Evolutionary conservation across 2,888 invertebrate genomes (phyloP).

Genomic region (Sesia bembeciformis): DNA sequence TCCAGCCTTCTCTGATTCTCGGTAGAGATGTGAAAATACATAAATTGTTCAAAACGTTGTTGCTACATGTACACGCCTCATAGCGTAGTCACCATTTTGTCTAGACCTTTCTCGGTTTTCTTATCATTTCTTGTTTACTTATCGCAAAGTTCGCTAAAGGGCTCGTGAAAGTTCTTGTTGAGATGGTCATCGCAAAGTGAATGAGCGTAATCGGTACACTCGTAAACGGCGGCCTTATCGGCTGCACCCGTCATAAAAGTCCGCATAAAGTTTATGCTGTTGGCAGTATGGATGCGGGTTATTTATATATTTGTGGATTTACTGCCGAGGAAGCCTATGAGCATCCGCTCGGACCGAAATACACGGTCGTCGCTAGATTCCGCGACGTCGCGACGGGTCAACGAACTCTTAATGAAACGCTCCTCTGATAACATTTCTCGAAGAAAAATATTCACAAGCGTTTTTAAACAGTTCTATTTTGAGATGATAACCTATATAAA

Average conservation of each 20-base stretch:
- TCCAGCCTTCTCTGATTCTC: slow-evolving; percentile 4
- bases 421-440: background rate
- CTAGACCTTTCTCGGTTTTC: background rate
- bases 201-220: slow-evolving; percentile 34
- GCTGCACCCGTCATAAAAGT: slow-evolving; percentile 41
- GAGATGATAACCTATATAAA: background rate
- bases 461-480: background rate
- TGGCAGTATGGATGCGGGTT: slow-evolving; percentile 39
- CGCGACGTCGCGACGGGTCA: slow-evolving; percentile 67
- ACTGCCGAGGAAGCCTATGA: slow-evolving; percentile 54
- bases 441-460: background rate
- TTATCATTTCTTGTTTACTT: background rate
- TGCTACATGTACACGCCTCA: background rate
- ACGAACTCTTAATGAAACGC: slow-evolving; percentile 33
- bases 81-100: background rate
- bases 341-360: slow-evolving; percentile 62
- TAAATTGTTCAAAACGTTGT: background rate
- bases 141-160: background rate
- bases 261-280: slow-evolving; percentile 32
- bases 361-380: slow-evolving; percentile 58
- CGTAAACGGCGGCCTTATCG: slow-evolving; percentile 43
- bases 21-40: slow-evolving; percentile 6
- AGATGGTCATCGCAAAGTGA: slow-evolving; percentile 16
- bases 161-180: slow-evolving; percentile 9
- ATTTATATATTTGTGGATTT: slow-evolving; percentile 61